Percentiles rank a stretch among this genome's conserved stretches.
phyloP scores from a whole-genome alignment of 2,113 vertebrate species.

The Dromiciops gliroides region DNA sequence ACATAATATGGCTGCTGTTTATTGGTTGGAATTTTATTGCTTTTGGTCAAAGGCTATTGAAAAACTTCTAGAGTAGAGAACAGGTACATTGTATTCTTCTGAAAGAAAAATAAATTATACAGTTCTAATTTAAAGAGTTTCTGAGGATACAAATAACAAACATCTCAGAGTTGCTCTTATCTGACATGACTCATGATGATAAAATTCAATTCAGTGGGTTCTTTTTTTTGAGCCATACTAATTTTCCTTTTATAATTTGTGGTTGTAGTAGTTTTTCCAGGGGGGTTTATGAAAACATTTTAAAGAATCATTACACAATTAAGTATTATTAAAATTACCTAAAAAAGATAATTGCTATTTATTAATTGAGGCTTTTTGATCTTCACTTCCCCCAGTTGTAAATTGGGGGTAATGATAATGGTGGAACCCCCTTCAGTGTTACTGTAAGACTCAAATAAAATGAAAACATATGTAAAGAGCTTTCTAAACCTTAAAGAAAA shows the following conservation, averaged over 20 bases:
- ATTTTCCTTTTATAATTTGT: neutral
- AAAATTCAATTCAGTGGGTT: neutral
- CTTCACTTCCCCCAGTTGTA: neutral
- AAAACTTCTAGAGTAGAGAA: neutral
- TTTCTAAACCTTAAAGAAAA: neutral
- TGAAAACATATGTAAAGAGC: neutral
- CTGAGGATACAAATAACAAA: neutral
- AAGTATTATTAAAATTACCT: neutral
- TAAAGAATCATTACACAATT: neutral
- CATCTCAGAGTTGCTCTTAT: neutral
- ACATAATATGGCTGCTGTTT: neutral
- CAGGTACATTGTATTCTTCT: neutral
- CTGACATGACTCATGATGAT: neutral
- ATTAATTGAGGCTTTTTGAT: neutral
- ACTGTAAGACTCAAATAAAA: neutral
- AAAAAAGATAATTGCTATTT: neutral
- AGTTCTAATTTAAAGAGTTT: neutral
- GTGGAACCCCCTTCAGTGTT: neutral
- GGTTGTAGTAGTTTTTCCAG: neutral
- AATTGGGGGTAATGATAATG: neutral
- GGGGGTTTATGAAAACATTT: neutral
- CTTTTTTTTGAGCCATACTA: neutral
- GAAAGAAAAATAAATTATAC: neutral
- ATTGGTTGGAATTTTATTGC: neutral
- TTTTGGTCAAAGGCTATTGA: neutral